These are phyloP conservation scores for Allophyes oxyacanthae DNA, from an alignment of 2,888 invertebrate species.

Conservation along the genomic window DNA sequence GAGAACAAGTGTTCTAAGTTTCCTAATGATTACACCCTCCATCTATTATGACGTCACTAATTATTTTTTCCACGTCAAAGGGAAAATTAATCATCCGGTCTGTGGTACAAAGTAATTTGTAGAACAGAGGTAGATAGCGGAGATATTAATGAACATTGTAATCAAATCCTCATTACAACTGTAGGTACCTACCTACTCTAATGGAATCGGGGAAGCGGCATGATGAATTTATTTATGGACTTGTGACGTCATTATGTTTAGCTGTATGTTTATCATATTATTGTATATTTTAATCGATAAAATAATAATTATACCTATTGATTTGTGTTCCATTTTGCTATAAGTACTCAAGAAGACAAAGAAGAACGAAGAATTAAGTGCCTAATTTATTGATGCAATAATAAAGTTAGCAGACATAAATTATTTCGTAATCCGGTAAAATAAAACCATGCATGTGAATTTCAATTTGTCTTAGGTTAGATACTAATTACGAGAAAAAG, in stretches of 20 bases:
- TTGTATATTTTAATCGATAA: no score
- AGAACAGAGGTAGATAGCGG: slow-evolving; percentile 27
- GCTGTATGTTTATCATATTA: neutral
- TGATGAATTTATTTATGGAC: slow-evolving; percentile 23
- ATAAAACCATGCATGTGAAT: no score
- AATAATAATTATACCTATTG: no score
- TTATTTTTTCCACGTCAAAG: slow-evolving; percentile 21
- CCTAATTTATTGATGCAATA: no score
- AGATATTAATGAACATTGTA: slow-evolving; percentile 47
- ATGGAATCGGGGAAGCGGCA: slow-evolving; percentile 1
- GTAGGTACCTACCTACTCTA: no score
- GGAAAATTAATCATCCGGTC: slow-evolving; percentile 35
- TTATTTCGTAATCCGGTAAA: no score
- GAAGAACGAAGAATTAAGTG: no score
- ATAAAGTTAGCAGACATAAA: no score
- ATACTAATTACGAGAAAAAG: no score
- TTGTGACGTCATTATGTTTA: slow-evolving; percentile 15
- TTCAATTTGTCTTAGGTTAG: no score
- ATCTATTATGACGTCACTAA: slow-evolving; percentile 18
- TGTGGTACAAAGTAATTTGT: slow-evolving; percentile 36
- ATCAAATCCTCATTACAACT: slow-evolving; percentile 50
- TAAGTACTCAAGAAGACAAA: no score
- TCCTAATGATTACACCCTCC: neutral
- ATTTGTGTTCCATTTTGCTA: no score
- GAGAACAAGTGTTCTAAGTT: neutral